Base-by-base conservation (phyloP, 1,140 invertebrate genomes). In the Ephestia elutella region DNA sequence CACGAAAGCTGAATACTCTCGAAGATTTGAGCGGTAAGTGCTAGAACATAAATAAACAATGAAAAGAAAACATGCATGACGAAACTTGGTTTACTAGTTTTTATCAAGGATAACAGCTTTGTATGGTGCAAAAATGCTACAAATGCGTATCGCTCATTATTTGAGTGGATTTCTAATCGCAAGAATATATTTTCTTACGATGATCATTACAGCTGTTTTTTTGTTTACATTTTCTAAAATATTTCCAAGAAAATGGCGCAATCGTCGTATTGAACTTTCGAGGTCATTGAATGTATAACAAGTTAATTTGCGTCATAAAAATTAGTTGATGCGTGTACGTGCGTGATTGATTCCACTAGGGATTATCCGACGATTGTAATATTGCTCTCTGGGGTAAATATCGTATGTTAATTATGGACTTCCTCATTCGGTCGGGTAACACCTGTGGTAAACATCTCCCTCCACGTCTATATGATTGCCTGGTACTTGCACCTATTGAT, bases 11-110 rank as follows among this genome's bases (percentile, higher is more conserved):
- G 65, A 86, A 87, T 59, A 87, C 82, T n/a, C 74, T 87, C 56
- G 84, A 87, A 73, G 82, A 87, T 68, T 64, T 87, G 35, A 84
- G 80, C 73, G 84, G 84, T 87, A 64, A 85, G 84, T 80, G 57
- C 54, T 59, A 63, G 49, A 64, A 68, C 58, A 66, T 78, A 81
- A 77, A 80, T 78, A 86, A 86, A 81, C 75, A 83, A 79, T 71
- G 60, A 20, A 60, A 56, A 62, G 62, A 63, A 61, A 66, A 68
- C 65, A 70, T 15, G 55, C 55, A 63, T 78, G 71, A 75, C 67
- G 68, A 76, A 76, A 75, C 68, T 56, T 32, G 56, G 65, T 65
- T 59, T 71, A 62, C 67, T 53, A 38, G 74, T 73, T 76, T 70
- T 30, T 63, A 66, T 69, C 66, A 72, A 69, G 66, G 62, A 71